These are phyloP conservation scores for Wiebesia pumilae DNA, from an alignment of 1,140 invertebrate genomes.

Conservation along the genomic window DNA sequence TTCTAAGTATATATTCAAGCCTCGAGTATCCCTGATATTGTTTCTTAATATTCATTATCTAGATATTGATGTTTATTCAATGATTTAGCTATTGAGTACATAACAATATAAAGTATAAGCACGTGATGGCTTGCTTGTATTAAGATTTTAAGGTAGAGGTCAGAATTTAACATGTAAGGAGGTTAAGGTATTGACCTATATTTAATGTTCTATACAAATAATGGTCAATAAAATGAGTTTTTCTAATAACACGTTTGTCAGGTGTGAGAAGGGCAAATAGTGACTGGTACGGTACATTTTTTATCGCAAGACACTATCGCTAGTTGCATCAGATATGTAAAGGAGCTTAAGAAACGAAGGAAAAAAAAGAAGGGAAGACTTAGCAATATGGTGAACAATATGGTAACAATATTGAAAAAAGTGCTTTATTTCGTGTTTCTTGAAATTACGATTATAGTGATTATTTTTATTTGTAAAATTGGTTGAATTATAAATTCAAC, in stretches of 20 bases:
- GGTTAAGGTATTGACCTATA: constrained; percentile 1
- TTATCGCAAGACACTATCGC: neutral
- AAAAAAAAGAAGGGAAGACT: no score
- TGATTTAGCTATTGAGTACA: no score
- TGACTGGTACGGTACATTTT: neutral
- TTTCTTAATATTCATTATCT: neutral
- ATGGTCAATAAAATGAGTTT: neutral
- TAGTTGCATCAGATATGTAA: neutral
- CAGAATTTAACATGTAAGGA: neutral
- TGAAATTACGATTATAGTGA: no score
- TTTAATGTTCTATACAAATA: neutral
- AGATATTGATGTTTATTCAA: no score
- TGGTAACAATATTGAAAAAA: no score
- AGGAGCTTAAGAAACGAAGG: no score
- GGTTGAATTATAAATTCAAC: no score
- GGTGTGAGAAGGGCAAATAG: neutral
- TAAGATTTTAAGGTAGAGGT: neutral
- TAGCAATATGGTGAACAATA: neutral
- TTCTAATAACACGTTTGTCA: neutral
- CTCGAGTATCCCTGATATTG: neutral
- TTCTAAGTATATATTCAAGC: no score
- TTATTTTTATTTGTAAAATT: no score
- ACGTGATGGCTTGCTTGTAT: neutral
- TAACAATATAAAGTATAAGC: neutral
- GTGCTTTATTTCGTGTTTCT: no score